Conservation (phyloP, 2,797 vertebrate species). For the Phylloscopus collybita region DNA sequence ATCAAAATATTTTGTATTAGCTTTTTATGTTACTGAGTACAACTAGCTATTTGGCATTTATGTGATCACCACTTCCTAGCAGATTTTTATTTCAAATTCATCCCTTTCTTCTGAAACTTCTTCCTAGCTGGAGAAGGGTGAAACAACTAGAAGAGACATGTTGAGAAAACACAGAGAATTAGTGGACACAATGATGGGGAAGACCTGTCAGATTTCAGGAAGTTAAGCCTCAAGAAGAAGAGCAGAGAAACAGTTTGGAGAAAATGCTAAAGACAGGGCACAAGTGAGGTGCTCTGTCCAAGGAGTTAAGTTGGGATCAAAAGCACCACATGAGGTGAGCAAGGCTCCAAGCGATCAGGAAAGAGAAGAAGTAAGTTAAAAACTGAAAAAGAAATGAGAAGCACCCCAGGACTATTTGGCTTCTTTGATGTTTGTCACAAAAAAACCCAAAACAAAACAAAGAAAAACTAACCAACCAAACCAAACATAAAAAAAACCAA, state of each 20-base stretch:
- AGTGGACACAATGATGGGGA: neutral
- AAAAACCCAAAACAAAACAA: too few relatives aligned
- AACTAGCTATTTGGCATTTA: neutral
- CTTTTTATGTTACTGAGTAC: neutral
- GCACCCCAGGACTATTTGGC: neutral
- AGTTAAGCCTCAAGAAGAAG: neutral
- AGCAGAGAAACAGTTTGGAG: neutral
- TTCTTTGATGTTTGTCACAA: neutral
- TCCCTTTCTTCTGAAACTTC: neutral
- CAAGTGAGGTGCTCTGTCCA: neutral
- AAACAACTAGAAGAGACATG: neutral
- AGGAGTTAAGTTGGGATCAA: neutral
- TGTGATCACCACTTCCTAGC: neutral
- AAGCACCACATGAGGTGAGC: neutral
- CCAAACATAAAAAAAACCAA: neutral
- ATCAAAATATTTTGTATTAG: neutral
- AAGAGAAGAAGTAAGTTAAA: neutral
- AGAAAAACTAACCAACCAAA: neutral
- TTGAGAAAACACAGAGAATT: neutral
- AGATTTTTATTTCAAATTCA: neutral
- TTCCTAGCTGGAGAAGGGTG: neutral
- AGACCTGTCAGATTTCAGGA: neutral
- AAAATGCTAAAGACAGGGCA: neutral
- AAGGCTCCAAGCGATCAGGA: neutral
- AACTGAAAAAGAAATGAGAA: neutral